A percentile compares a stretch with the other conserved stretches of the same genome.
These are phyloP conservation scores for Drosophila robusta DNA, from an alignment of 2,888 invertebrate genomes.

Conservation along the genomic window DNA sequence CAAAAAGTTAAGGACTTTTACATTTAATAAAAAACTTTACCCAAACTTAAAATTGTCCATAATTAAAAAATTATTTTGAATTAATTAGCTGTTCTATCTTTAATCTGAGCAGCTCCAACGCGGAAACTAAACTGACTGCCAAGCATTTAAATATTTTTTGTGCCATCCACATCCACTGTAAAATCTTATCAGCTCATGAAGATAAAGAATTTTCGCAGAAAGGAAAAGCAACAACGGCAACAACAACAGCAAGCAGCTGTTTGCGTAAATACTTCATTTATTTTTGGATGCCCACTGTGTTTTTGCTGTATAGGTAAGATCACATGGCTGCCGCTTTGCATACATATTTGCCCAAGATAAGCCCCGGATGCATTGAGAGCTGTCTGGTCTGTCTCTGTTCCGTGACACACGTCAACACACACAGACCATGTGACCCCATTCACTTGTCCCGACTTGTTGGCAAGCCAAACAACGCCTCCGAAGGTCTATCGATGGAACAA, in stretches of 20 bases:
- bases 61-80: neutral
- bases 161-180: constrained; percentile 10
- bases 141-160: neutral
- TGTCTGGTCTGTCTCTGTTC: neutral
- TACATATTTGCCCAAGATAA: constrained; percentile 45
- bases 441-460: constrained; percentile 39
- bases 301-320: constrained; percentile 30
- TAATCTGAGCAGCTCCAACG: constrained; percentile 25
- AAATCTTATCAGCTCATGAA: constrained; percentile 47
- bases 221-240: constrained; percentile 1
- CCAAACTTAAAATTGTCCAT: constrained; percentile 21
- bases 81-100: neutral
- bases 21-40: constrained; percentile 25
- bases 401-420: constrained; percentile 35
- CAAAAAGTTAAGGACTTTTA: neutral
- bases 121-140: constrained; percentile 39
- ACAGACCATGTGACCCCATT: constrained; percentile 50
- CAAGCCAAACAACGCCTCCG: constrained; percentile 15
- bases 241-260: constrained; percentile 22
- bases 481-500: constrained; percentile 26
- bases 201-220: constrained; percentile 41
- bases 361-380: constrained; percentile 22
- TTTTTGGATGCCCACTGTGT: constrained; percentile 56
- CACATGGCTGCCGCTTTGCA: constrained; percentile 33
- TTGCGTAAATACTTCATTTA: constrained; percentile 73